phyloP scores from a whole-genome alignment of 2,113 vertebrate genomes.

The Eonycteris spelaea region DNA sequence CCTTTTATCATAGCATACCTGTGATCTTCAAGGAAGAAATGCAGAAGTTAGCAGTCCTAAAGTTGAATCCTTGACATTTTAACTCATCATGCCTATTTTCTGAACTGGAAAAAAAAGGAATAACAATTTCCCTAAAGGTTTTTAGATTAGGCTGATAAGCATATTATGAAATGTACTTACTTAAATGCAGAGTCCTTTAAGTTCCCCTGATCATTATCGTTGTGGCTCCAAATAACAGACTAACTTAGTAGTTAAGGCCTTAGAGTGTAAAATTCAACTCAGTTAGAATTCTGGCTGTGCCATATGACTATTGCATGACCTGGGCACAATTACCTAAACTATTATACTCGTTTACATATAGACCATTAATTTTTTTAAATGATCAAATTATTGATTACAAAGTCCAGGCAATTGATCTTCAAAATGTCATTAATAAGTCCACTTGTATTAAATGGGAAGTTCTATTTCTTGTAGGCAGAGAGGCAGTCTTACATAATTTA shows the following conservation, averaged over 20 bases:
- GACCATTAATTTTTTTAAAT: background rate
- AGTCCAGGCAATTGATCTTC: constrained; percentile 13
- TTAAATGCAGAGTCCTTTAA: background rate
- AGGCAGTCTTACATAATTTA: background rate
- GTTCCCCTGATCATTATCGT: background rate
- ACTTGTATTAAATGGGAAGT: background rate
- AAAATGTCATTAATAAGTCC: background rate
- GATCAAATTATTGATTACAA: background rate
- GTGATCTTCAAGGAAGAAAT: background rate
- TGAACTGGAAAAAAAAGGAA: background rate
- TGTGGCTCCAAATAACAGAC: background rate
- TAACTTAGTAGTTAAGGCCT: background rate
- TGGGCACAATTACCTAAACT: background rate
- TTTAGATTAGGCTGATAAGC: background rate
- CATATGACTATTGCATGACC: background rate
- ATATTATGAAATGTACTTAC: background rate
- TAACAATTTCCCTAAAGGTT: background rate
- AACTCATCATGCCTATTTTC: background rate
- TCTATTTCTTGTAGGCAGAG: background rate
- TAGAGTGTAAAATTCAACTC: background rate
- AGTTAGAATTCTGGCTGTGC: background rate
- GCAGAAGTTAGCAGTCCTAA: background rate
- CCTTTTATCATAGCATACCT: background rate
- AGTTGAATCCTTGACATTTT: background rate
- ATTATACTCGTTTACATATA: background rate